phyloP scores from a whole-genome alignment of 2,113 vertebrate species.

The Myiagra hebetior region DNA sequence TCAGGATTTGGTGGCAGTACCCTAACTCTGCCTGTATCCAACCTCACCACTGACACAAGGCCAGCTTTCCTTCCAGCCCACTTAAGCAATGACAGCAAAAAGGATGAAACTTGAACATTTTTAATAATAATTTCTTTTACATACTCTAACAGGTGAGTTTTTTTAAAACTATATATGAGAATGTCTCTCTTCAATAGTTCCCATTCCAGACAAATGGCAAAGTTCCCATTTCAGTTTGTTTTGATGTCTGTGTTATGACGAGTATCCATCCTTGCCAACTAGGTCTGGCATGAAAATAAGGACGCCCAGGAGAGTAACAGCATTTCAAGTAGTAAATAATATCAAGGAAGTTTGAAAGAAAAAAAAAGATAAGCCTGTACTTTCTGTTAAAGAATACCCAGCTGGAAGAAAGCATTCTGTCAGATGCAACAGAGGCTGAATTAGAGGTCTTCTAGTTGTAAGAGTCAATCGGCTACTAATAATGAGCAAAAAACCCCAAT shows the following conservation, averaged over 20 bases:
- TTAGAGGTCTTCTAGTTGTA: not conserved
- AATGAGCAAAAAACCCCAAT: not conserved
- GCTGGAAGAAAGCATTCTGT: not conserved
- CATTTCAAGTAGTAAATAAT: slow-evolving; percentile 40
- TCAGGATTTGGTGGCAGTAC: not conserved
- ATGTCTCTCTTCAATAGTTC: not conserved
- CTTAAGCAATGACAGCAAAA: not conserved
- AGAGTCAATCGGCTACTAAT: not conserved
- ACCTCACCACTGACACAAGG: not conserved
- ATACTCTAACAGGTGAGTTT: not conserved
- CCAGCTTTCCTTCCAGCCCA: not conserved
- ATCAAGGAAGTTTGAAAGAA: not conserved
- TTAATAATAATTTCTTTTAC: not conserved
- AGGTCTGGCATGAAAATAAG: slow-evolving; percentile 20
- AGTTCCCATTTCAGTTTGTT: slow-evolving; percentile 7
- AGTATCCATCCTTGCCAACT: slow-evolving; percentile 37
- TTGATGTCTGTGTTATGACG: slow-evolving; percentile 39
- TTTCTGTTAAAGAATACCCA: not conserved
- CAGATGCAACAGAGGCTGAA: not conserved
- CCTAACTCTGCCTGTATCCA: not conserved
- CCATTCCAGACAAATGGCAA: not conserved
- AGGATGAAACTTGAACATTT: not conserved
- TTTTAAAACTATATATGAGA: not conserved
- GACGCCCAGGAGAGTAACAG: slow-evolving; percentile 6
- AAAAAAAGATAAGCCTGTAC: not conserved